Base-by-base conservation (phyloP, 2,888 invertebrate species). In the Tinea trinotella region DNA sequence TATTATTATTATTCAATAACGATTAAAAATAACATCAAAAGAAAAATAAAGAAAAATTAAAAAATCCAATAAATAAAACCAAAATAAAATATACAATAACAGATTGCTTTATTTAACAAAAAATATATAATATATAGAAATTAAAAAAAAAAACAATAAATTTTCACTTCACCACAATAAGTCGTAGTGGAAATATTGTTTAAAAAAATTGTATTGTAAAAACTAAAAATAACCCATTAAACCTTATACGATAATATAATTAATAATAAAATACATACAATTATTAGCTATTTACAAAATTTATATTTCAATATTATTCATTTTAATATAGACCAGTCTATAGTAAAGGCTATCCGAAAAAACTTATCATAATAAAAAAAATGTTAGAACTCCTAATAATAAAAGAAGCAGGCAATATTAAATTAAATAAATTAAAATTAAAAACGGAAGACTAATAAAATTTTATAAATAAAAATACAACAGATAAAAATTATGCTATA, bases 61-160 rank as follows among this genome's bases (percentile, higher is more conserved):
- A 24, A 67, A 70, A 67, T 63, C 60, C 60, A 68, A 70, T 65
- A 82, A 82, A 80, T 75, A 76, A 85, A 82, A 79, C 72, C 70
- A 83, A 79, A 76, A 65, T 66, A 57, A 62, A 35, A 70, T 79
- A 76, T 82, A 84, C 83, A 83, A 84, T 85, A 85, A 85, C 85
- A 83, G 78, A 79, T 83, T 84, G 82, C 81, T 85, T 85, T 85
- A 85, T 85, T 84, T 84, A 85, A 85, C 85, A 85, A 85, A 84
- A 84, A 84, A 84, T 83, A 84, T 83, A 84, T 82, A 82, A 81
- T 81, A 83, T 84, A 82, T 79, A 80, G 74, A 81, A 77, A 76
- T 65, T 61, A 62, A 61, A 65, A 71, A n/a, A 54, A 54, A 74
- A 84, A 83, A 83, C 80, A 76, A 76, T 60, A 35, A 70, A 73